Base-by-base conservation (phyloP, 1,140 invertebrate species). In the Arion vulgaris region DNA sequence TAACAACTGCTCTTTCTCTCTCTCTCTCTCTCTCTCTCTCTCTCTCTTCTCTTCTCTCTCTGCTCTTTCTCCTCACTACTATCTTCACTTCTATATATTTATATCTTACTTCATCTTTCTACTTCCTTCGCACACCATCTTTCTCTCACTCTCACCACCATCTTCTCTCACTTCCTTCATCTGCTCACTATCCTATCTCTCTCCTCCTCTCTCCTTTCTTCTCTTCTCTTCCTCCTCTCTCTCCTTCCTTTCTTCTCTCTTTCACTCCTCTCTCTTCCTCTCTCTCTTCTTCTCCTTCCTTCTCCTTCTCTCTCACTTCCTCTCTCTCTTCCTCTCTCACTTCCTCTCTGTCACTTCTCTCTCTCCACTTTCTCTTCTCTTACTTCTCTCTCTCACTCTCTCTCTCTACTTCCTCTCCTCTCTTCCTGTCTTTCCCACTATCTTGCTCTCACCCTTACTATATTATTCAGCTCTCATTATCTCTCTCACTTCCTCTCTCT, bases 401-500 rank as follows among this genome's bases (percentile, higher is more conserved):
- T 57, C 26, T 57, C 53, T 19, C 17, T 57, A 9, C 23, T 4
- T 57, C 26, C 23, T 23, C 23, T 23, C 4, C 53, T 57, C 15
- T 57, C 17, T 19, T 23, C 23, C 17, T 57, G 9, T 57, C 17
- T 57, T 23, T 57, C 53, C 23, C 53, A 15, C 53, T 57, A 9
- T 57, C 53, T 57, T 4, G 2, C 15, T 57, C 17, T 57, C 53
- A 15, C 17, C 23, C 53, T 57, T 19, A 11, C 9, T 49, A 19
- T 49, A 19, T 49, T 49, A 9, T 9, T 49, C 9, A 49, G 9
- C 53, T 57, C 53, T 57, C 17, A 15, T 23, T 57, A 1, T 57
- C 53, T 77, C 32, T 77, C 45, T 77, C 49, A 57, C 75, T 77
- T n/a, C 36, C 75, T 77, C 49, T 57, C 51, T 77, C 49, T 41